phyloP scores from a whole-genome alignment of 2,113 vertebrate species.

The Strigops habroptila region DNA sequence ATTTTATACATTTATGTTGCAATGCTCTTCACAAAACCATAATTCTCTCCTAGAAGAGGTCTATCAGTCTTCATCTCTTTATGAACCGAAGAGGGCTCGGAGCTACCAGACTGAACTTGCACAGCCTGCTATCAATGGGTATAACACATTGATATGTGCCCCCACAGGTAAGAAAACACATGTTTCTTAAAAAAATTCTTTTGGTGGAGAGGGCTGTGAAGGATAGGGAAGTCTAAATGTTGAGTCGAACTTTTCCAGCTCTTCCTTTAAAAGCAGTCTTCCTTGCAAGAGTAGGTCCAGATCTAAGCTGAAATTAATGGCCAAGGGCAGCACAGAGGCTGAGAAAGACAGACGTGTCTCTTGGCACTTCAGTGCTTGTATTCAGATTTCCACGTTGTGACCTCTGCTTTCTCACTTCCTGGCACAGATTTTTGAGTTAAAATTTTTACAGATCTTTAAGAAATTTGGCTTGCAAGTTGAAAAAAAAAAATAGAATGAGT shows the following conservation, averaged over 20 bases:
- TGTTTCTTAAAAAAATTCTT: background rate
- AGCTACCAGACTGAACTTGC: conserved; percentile 73
- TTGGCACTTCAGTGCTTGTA: background rate
- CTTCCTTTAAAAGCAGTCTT: background rate
- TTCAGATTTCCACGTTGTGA: background rate
- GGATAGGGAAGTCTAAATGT: background rate
- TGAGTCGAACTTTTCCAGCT: background rate
- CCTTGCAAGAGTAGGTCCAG: background rate
- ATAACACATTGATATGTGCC: conserved; percentile 76
- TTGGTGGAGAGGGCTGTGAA: background rate
- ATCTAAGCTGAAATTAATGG: background rate
- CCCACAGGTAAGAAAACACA: conserved; percentile 68
- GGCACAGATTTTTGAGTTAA: background rate
- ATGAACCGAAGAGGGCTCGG: conserved; percentile 8
- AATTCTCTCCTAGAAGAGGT: background rate
- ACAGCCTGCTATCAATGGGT: conserved; percentile 65
- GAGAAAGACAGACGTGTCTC: background rate
- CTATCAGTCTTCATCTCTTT: background rate
- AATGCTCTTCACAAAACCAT: background rate
- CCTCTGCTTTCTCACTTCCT: background rate
- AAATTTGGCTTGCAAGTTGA: background rate
- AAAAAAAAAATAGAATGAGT: background rate
- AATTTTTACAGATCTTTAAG: background rate
- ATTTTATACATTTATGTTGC: background rate
- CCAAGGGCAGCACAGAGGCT: background rate